Evolutionary conservation across 1,140 invertebrate species (phyloP), one percentile per base, ranked within the genome.

Genomic region (Drosophila virilis): DNA sequence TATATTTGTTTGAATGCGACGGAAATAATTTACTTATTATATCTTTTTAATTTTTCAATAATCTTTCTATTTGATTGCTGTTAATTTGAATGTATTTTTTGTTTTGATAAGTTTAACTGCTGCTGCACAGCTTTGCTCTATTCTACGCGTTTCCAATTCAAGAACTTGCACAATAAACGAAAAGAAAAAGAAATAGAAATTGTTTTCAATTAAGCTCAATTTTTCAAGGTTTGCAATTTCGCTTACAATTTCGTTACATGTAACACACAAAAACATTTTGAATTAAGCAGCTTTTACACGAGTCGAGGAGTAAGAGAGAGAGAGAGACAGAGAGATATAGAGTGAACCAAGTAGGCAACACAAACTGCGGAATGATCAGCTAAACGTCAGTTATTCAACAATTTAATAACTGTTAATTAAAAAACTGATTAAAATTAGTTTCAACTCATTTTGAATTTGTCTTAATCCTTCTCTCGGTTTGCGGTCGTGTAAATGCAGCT

Each of bases 131-230:
- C 46, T 73, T 68, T 65, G 28, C 22, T 43, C 67, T 75, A 81
- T 45, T 78, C 55, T 66, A 85, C 69, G 74, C 78, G 79, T 60
- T 78, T 85, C 78, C 86, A 90, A 90, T 86, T 79, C 73, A 78
- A 72, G 83, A 82, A 90, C 88, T 90, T 77, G 80, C 78, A 77
- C 76, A 83, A 68, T 77, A 89, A 90, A 86, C 79, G 79, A 90
- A 90, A 80, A 86, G 77, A 86, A 90, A 90, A 83, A 90, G 80
- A 90, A 90, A 85, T 89, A 83, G 80, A 85, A 90, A 78, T 81
- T 74, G 69, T 65, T 89, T 85, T 85, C 69, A 78, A 83, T 89
- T 77, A 83, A 57, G 62, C 65, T 74, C 10, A 45, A 35, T 75
- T 66, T 77, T 66, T 70, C 13, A 73, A 55, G 51, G 51, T 35